phyloP scores from a whole-genome alignment of 2,888 invertebrate genomes.

The Heliconius sara region DNA sequence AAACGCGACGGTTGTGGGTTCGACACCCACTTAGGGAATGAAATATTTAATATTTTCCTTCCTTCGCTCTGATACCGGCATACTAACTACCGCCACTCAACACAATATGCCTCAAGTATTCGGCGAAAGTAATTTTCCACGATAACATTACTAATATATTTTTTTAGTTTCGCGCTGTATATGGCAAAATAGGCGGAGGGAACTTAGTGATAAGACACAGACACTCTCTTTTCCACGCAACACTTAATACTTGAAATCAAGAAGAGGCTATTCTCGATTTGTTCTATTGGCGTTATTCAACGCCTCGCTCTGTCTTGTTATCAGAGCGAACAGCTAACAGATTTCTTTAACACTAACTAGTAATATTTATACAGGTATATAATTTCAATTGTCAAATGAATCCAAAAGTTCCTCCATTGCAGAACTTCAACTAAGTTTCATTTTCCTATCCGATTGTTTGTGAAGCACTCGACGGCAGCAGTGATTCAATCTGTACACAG shows the following conservation, averaged over 20 bases:
- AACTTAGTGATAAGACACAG: neutral
- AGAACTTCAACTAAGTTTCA: neutral
- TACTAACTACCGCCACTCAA: too few relatives aligned
- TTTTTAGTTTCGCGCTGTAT: neutral
- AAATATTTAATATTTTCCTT: too few relatives aligned
- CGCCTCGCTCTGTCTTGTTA: neutral
- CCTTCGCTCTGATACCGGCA: too few relatives aligned
- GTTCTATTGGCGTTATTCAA: neutral
- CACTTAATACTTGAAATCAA: too few relatives aligned
- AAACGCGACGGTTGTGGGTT: too few relatives aligned
- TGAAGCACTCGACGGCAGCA: conserved; percentile 2
- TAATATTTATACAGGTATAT: neutral
- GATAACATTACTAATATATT: too few relatives aligned
- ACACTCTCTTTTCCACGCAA: neutral
- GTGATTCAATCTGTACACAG: conserved; percentile 10
- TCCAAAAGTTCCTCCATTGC: neutral
- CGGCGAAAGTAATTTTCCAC: too few relatives aligned
- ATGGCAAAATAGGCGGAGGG: neutral
- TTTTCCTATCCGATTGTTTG: neutral
- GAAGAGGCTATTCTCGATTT: neutral
- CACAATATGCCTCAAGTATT: too few relatives aligned
- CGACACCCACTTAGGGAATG: too few relatives aligned
- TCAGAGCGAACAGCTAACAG: neutral
- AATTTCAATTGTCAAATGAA: neutral
- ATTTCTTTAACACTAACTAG: too few relatives aligned